phyloP scores from a whole-genome alignment of 92 coral and sea anemone species.

The Epizoanthus scotinus region DNA sequence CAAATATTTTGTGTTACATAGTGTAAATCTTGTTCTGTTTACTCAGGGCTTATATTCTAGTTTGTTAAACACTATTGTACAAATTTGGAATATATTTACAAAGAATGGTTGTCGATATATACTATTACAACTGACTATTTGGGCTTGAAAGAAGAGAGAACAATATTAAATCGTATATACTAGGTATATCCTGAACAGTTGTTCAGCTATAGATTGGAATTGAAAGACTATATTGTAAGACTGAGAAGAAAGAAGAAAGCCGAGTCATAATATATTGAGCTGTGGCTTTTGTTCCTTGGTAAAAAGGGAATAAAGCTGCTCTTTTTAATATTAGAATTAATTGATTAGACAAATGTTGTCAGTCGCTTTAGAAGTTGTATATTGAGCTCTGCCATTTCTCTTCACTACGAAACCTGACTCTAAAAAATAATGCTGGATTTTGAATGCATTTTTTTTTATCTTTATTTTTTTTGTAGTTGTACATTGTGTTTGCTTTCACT shows the following conservation, averaged over 20 bases:
- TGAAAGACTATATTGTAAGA: background rate
- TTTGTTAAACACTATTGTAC: constrained; percentile 6
- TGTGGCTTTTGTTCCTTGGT: background rate
- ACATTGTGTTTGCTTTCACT: no score
- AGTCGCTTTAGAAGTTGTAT: background rate
- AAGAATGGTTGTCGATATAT: background rate
- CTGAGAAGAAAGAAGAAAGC: background rate
- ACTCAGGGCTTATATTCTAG: background rate
- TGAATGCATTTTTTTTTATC: no score
- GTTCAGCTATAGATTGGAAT: background rate
- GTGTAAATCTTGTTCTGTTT: background rate
- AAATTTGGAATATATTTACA: background rate
- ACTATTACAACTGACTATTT: no score
- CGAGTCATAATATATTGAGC: background rate
- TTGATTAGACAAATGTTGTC: background rate
- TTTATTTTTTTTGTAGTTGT: no score
- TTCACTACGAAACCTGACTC: background rate
- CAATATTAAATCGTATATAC: background rate
- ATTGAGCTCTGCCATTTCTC: background rate
- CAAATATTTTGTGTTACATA: background rate
- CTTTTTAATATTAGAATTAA: background rate
- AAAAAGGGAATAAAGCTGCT: background rate
- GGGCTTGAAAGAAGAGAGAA: no score
- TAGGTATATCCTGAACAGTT: background rate
- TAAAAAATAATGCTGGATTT: no score